Evolutionary conservation across 1,140 invertebrate genomes (phyloP).

Genomic region (Pseudomyrmex flavicornis): DNA sequence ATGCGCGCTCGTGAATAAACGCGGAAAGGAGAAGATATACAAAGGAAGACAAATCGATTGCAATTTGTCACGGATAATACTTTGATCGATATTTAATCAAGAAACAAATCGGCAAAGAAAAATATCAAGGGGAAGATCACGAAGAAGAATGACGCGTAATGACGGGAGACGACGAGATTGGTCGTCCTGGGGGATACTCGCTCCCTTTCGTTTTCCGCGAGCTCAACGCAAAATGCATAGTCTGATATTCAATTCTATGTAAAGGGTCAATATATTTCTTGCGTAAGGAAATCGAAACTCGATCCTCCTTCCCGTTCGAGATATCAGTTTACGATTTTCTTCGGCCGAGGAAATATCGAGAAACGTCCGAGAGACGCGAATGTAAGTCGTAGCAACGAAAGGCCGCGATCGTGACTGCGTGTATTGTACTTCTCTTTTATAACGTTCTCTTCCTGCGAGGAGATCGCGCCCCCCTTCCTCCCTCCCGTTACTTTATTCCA

Average conservation of each 20-base stretch:
- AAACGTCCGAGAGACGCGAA: not conserved
- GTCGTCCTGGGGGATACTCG: not conserved
- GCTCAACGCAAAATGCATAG: slow-evolving; percentile 5
- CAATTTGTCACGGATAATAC: not conserved
- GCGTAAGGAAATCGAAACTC: not conserved
- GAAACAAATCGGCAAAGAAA: not conserved
- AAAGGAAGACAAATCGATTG: too few species aligned
- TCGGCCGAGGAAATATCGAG: not conserved
- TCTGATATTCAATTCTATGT: slow-evolving; percentile 20
- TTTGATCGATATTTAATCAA: slow-evolving; percentile 40
- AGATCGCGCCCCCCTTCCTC: slow-evolving; percentile 2
- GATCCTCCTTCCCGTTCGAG: not conserved
- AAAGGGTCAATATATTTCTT: not conserved
- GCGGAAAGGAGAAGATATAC: too few species aligned
- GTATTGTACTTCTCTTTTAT: slow-evolving; percentile 27
- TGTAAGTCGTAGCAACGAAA: slow-evolving; percentile 18
- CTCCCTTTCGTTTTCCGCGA: not conserved
- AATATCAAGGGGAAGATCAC: not conserved
- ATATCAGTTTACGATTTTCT: slow-evolving; percentile 34
- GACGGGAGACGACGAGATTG: not conserved
- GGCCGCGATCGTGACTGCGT: not conserved
- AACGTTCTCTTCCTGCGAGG: not conserved
- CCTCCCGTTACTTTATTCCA: not conserved
- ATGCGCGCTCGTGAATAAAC: slow-evolving; percentile 1
- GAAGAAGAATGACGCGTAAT: not conserved